Conservation (phyloP, 2,797 vertebrate genomes). For the Spheniscus humboldti region DNA sequence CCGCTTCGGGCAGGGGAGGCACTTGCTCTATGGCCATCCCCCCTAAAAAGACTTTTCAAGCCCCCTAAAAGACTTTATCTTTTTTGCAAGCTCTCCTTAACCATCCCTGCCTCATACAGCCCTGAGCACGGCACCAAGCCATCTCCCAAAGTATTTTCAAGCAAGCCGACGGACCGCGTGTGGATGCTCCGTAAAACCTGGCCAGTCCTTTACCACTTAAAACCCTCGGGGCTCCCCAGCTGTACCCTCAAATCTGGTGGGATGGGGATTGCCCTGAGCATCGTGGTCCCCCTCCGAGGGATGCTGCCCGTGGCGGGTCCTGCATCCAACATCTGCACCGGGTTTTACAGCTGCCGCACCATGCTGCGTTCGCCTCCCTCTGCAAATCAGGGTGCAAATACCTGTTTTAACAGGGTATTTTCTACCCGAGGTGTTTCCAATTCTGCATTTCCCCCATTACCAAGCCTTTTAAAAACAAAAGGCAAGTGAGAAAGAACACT, state of each 20-base stretch:
- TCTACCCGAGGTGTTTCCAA: neutral
- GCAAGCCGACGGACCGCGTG: rapidly evolving
- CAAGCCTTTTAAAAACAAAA: neutral
- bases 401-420: neutral
- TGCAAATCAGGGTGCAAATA: neutral
- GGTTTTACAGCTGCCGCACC: neutral
- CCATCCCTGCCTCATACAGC: neutral
- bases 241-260: neutral
- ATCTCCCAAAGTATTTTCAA: neutral
- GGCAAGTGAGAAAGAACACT: neutral
- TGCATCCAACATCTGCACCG: neutral
- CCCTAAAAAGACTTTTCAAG: neutral
- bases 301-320: neutral
- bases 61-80: neutral
- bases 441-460: neutral
- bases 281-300: neutral
- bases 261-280: neutral
- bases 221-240: neutral
- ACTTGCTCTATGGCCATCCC: neutral
- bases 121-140: neutral
- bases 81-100: neutral
- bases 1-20: neutral
- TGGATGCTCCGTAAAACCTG: rapidly evolving
- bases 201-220: neutral
- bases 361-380: neutral